Percentiles rank a stretch among this genome's conserved stretches.
Evolutionary conservation across 2,888 invertebrate genomes (phyloP).

Genomic region (Fabriciana adippe): DNA sequence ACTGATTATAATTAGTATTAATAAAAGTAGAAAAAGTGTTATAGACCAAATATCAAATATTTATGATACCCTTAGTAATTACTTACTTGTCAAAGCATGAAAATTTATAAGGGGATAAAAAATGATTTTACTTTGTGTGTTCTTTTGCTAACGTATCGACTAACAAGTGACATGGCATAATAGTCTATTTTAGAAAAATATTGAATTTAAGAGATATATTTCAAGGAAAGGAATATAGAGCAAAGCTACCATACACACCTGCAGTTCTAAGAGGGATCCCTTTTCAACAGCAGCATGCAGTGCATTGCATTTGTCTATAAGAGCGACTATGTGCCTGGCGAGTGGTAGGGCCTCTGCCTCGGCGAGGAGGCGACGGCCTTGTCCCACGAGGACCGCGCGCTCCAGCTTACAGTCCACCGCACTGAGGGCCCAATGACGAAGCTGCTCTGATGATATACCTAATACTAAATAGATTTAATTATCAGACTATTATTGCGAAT

Average conservation of each 20-base stretch:
- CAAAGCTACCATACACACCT: constrained; percentile 58
- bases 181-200: neutral
- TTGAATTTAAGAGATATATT: constrained; percentile 4
- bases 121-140: no score
- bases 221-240: neutral
- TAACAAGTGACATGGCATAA: no score
- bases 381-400: constrained; percentile 72
- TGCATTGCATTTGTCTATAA: constrained; percentile 89
- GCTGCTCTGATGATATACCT: constrained; percentile 62
- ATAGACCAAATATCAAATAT: no score
- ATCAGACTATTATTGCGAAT: neutral
- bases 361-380: constrained; percentile 66
- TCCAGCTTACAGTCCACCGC: constrained; percentile 70
- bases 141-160: no score
- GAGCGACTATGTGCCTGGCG: constrained; percentile 76
- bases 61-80: no score
- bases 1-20: no score
- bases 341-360: constrained; percentile 62
- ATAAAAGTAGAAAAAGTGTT: no score
- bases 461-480: constrained; percentile 51
- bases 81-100: no score
- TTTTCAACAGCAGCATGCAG: constrained; percentile 89
- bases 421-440: constrained; percentile 69
- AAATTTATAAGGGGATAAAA: no score
- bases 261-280: constrained; percentile 86